Conservation (phyloP, 1,140 invertebrate genomes). For the Drosophila kikkawai region DNA sequence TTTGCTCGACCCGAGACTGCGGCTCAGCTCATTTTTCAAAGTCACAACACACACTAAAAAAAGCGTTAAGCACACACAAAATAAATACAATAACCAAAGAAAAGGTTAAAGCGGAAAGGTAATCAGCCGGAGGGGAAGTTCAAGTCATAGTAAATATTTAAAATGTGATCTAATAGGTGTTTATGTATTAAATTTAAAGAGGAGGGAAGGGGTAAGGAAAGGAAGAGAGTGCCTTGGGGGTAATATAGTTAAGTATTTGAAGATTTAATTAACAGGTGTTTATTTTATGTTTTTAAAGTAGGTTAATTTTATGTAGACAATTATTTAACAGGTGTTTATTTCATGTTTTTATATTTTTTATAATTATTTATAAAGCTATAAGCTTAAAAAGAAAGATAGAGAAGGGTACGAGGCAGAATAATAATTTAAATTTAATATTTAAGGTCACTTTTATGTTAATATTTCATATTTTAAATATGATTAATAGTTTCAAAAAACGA, state of each 20-base stretch:
- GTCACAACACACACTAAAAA: constrained; percentile 37
- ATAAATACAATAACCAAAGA: constrained; percentile 48
- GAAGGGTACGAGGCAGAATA: too few relatives aligned
- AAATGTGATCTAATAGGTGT: constrained; percentile 55
- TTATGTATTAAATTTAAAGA: constrained; percentile 9
- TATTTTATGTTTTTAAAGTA: too few relatives aligned
- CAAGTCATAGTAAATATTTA: constrained; percentile 63
- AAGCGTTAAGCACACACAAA: constrained; percentile 38
- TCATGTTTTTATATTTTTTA: too few relatives aligned
- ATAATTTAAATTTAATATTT: too few relatives aligned
- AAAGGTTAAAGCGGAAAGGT: constrained; percentile 35
- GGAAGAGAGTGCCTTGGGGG: accelerated
- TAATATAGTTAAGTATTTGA: neutral
- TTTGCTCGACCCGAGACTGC: constrained; percentile 47
- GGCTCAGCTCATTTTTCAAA: constrained; percentile 72
- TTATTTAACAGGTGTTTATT: neutral
- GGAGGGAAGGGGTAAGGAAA: neutral
- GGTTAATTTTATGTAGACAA: neutral
- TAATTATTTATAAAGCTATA: too few relatives aligned
- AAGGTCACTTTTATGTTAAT: too few relatives aligned
- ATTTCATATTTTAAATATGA: too few relatives aligned
- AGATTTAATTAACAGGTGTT: neutral
- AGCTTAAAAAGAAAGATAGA: too few relatives aligned
- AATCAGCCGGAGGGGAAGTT: constrained; percentile 21
- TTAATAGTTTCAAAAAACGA: too few relatives aligned